Conservation (phyloP, 2,888 invertebrate species). For the Amphipyra tragopoginis region DNA sequence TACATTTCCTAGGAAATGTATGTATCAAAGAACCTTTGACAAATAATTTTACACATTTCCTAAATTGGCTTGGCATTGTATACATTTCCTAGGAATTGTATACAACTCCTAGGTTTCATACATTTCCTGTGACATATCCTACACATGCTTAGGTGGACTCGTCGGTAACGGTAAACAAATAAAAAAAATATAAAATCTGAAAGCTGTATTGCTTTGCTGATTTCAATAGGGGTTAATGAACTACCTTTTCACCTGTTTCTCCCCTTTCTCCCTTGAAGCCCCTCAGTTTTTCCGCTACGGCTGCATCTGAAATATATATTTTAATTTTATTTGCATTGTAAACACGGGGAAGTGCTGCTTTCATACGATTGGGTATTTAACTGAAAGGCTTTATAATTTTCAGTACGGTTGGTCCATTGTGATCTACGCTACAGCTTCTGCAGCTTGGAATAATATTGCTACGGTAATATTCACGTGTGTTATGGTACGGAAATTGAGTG, state of each 20-base stretch:
- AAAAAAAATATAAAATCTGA: not conserved
- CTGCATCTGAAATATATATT: constrained; percentile 67
- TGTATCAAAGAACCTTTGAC: too few relatives aligned
- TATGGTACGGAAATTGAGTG: not conserved
- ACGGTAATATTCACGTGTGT: not conserved
- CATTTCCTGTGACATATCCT: too few relatives aligned
- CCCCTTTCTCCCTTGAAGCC: constrained; percentile 76
- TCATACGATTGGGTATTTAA: not conserved
- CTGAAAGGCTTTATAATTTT: not conserved
- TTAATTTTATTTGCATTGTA: not conserved
- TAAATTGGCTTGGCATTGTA: too few relatives aligned
- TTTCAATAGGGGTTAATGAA: constrained; percentile 42
- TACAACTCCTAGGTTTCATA: too few relatives aligned
- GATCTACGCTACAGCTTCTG: not conserved
- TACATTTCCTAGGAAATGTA: too few relatives aligned
- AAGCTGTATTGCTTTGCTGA: constrained; percentile 10
- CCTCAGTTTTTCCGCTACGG: constrained; percentile 71
- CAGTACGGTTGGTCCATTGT: not conserved
- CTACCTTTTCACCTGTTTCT: constrained; percentile 70
- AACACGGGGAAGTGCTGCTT: not conserved
- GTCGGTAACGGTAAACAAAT: too few relatives aligned
- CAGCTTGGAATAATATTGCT: not conserved
- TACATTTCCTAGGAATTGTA: too few relatives aligned
- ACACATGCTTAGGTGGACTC: too few relatives aligned
- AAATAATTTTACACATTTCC: too few relatives aligned